phyloP scores from a whole-genome alignment of 1,140 invertebrate genomes.

The Portunus trituberculatus region DNA sequence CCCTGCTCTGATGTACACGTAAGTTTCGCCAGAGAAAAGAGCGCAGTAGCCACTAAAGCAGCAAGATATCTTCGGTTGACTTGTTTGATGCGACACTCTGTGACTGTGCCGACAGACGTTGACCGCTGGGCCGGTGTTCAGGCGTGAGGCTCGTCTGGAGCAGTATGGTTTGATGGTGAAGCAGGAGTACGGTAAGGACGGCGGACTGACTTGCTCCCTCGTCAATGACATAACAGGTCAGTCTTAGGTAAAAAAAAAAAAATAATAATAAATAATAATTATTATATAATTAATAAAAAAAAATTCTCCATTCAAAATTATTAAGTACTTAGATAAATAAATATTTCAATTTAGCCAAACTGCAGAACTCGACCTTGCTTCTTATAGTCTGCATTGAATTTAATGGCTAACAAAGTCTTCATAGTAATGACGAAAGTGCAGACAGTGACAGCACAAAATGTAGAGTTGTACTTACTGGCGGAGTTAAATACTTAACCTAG shows the following conservation, averaged over 20 bases:
- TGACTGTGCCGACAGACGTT: not conserved
- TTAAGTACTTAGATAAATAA: too few species aligned
- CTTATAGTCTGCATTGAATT: too few species aligned
- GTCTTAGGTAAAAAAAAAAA: not conserved
- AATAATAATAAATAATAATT: too few species aligned
- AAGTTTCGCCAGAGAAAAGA: not conserved
- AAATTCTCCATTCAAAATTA: too few species aligned
- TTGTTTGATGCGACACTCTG: not conserved
- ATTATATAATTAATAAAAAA: too few species aligned
- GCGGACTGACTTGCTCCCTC: not conserved
- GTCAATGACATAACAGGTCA: not conserved
- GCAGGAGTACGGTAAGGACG: not conserved
- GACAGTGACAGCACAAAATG: too few species aligned
- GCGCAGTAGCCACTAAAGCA: not conserved
- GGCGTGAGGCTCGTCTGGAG: not conserved
- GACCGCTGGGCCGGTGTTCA: not conserved
- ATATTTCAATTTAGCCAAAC: too few species aligned
- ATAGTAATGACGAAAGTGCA: too few species aligned
- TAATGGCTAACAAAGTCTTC: too few species aligned
- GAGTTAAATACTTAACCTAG: too few species aligned
- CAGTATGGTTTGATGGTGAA: constrained; percentile 16
- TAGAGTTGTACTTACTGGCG: too few species aligned
- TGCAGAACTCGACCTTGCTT: too few species aligned
- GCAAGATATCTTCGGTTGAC: not conserved
- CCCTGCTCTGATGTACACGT: not conserved